Evolutionary conservation across 2,113 vertebrate genomes (phyloP).

Genomic region (Hippopotamus amphibius): DNA sequence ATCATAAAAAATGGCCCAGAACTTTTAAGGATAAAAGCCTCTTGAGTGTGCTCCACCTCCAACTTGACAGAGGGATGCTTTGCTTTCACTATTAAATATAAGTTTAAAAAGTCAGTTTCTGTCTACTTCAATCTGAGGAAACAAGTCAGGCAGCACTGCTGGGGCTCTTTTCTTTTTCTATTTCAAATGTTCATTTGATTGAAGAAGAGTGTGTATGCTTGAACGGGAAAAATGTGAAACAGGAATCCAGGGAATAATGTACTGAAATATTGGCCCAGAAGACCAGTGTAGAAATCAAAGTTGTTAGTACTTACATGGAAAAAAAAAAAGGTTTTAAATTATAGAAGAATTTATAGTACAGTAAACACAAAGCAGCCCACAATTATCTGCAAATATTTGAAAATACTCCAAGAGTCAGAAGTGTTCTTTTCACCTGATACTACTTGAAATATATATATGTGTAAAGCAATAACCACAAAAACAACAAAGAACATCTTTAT

Average conservation of each 20-base stretch:
- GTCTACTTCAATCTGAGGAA: neutral
- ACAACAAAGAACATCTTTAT: neutral
- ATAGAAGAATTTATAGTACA: neutral
- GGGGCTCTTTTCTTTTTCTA: neutral
- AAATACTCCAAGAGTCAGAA: neutral
- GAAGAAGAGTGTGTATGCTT: neutral
- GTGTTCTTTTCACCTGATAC: neutral
- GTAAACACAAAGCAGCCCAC: neutral
- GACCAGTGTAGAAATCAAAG: neutral
- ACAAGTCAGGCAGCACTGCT: neutral
- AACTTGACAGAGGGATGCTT: neutral
- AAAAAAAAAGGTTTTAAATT: neutral
- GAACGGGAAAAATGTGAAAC: neutral
- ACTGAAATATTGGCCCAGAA: neutral
- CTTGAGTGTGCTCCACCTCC: neutral
- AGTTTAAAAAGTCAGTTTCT: constrained; percentile 21
- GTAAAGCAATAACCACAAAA: neutral
- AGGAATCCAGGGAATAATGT: neutral
- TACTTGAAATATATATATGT: neutral
- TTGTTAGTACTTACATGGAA: neutral
- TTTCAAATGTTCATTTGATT: neutral
- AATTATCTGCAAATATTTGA: neutral
- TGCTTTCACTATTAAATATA: neutral
- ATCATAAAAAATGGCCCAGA: neutral
- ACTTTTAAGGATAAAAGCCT: neutral